Percentiles rank a stretch among this genome's conserved stretches.
phyloP scores from a whole-genome alignment of 2,888 invertebrate species.

The Vesta saturnalis region DNA sequence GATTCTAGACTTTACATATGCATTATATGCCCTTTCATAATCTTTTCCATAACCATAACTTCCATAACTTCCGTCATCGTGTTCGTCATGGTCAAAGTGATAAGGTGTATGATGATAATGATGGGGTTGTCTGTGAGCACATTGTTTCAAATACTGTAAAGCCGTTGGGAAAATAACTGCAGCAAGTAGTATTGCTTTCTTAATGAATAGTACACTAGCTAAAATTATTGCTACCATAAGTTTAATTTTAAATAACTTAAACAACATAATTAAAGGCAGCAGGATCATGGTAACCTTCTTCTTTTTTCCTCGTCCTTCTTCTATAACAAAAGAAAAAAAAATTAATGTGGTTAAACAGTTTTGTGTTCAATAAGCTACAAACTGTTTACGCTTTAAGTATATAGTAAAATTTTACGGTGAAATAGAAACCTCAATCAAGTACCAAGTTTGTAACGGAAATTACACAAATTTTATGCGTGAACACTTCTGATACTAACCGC shows the following conservation, averaged over 20 bases:
- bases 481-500: neutral
- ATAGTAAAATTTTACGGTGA: neutral
- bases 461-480: constrained; percentile 1
- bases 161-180: constrained; percentile 70
- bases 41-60: constrained; percentile 34
- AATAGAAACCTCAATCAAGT: constrained; percentile 1
- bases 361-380: neutral
- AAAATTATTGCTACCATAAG: constrained; percentile 70
- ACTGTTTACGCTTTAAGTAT: neutral
- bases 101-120: constrained; percentile 48
- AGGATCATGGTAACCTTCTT: constrained; percentile 65
- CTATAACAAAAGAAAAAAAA: constrained; percentile 29
- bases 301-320: constrained; percentile 63
- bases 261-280: constrained; percentile 65
- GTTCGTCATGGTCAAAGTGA: constrained; percentile 36
- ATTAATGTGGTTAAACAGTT: neutral
- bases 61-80: constrained; percentile 44
- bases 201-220: constrained; percentile 71
- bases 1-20: constrained; percentile 17
- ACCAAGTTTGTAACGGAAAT: neutral
- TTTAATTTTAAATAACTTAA: constrained; percentile 68
- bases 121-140: constrained; percentile 64
- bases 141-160: constrained; percentile 55
- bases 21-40: constrained; percentile 29
- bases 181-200: constrained; percentile 71